phyloP scores from a whole-genome alignment of 1,140 invertebrate species.

The Cyclargus thomasi region DNA sequence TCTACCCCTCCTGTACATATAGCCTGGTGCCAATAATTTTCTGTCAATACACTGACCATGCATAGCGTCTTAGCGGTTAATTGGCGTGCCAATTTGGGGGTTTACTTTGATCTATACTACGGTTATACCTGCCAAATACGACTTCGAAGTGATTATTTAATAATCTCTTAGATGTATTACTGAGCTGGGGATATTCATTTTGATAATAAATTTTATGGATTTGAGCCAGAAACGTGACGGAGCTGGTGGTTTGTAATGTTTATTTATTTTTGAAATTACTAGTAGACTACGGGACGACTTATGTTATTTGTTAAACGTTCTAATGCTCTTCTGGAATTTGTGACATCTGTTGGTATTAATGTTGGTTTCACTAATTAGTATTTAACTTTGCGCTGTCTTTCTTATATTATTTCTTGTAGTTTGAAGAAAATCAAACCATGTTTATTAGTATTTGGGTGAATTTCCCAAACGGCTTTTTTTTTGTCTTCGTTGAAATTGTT shows the following conservation, averaged over 20 bases:
- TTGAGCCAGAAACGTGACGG: conserved; percentile 1
- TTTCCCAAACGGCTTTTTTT: no score
- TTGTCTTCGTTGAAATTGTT: no score
- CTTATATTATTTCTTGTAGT: no score
- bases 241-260: not conserved
- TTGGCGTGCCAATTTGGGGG: conserved; percentile 55
- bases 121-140: not conserved
- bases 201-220: conserved; percentile 7
- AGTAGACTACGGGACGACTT: not conserved
- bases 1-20: conserved; percentile 61
- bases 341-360: no score
- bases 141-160: not conserved
- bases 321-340: no score
- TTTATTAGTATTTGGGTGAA: no score
- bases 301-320: not conserved
- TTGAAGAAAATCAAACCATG: no score
- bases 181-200: not conserved
- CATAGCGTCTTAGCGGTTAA: conserved; percentile 51
- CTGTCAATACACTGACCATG: conserved; percentile 67
- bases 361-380: no score
- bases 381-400: no score
- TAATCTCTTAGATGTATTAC: not conserved
- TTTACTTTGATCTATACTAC: conserved; percentile 39
- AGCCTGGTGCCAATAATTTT: conserved; percentile 63
- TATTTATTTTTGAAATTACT: conserved; percentile 4